Evolutionary conservation across 2,797 vertebrate species (phyloP).

Genomic region (Cyprinella venusta): DNA sequence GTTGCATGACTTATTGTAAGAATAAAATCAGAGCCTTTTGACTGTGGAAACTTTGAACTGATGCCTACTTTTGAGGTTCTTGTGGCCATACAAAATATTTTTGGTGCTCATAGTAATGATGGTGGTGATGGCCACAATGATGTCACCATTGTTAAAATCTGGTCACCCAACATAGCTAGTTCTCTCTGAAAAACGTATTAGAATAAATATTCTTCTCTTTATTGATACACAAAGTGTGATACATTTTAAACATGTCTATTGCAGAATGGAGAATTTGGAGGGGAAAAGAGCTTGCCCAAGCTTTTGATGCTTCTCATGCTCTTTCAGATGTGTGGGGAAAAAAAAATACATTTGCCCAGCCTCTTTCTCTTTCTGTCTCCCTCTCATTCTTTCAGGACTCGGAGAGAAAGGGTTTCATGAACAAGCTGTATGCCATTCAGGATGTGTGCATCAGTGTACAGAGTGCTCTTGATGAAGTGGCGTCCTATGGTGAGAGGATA

Average conservation of each 20-base stretch:
- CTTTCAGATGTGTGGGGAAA: constrained; percentile 71
- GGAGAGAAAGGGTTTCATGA: constrained; percentile 98
- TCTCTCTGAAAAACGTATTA: constrained; percentile 48
- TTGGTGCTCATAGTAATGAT: constrained; percentile 67
- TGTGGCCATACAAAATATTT: constrained; percentile 58
- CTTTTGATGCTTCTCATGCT: constrained; percentile 75
- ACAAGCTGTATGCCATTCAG: constrained; percentile 98
- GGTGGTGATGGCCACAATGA: constrained; percentile 72
- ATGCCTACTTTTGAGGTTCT: constrained; percentile 1
- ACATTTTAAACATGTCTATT: constrained; percentile 78
- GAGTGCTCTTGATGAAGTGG: constrained; percentile 94
- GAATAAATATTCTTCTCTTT: constrained; percentile 23
- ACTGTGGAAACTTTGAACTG: constrained; percentile 22
- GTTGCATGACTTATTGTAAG: constrained; percentile 54
- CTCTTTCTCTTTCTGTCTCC: constrained; percentile 59
- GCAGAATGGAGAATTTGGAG: constrained; percentile 68
- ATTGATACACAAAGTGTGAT: constrained; percentile 67
- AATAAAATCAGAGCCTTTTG: neutral
- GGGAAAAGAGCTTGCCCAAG: constrained; percentile 61
- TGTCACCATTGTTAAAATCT: constrained; percentile 73
- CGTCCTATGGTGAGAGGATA: constrained; percentile 95
- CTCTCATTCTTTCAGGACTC: constrained; percentile 83
- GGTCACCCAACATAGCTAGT: constrained; percentile 65
- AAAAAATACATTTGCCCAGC: constrained; percentile 59
- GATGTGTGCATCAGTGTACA: constrained; percentile 98